phyloP scores from a whole-genome alignment of 2,113 vertebrate genomes.

The Ibidorhyncha struthersii region DNA sequence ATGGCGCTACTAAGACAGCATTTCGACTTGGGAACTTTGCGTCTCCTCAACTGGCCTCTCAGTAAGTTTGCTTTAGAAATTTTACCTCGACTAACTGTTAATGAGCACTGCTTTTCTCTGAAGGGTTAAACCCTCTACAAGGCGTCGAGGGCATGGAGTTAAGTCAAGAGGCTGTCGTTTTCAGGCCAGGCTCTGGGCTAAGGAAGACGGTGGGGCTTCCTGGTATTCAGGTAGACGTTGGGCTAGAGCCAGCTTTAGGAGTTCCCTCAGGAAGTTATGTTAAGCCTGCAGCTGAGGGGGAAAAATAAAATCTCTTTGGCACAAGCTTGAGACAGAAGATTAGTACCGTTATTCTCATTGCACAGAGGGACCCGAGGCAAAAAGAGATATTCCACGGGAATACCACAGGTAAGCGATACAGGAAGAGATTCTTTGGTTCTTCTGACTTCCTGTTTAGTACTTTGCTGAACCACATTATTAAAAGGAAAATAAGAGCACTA shows the following conservation, averaged over 20 bases:
- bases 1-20: background rate
- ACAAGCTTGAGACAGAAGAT: background rate
- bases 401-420: background rate
- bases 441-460: background rate
- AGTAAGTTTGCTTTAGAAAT: background rate
- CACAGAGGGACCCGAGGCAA: background rate
- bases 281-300: background rate
- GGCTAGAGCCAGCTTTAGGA: background rate
- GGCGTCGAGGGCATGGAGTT: background rate
- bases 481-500: background rate
- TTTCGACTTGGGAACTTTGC: background rate
- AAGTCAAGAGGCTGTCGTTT: background rate
- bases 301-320: background rate
- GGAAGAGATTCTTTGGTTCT: background rate
- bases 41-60: background rate
- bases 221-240: background rate
- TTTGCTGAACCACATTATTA: background rate
- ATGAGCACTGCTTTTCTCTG: background rate
- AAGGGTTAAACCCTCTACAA: conserved; percentile 19
- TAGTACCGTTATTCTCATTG: background rate
- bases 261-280: background rate
- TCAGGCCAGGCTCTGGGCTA: background rate
- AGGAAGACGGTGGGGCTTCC: background rate
- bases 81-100: background rate
- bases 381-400: background rate